Evolutionary conservation across 2,888 invertebrate genomes (phyloP).

Genomic region (Galerucella calmariensis): DNA sequence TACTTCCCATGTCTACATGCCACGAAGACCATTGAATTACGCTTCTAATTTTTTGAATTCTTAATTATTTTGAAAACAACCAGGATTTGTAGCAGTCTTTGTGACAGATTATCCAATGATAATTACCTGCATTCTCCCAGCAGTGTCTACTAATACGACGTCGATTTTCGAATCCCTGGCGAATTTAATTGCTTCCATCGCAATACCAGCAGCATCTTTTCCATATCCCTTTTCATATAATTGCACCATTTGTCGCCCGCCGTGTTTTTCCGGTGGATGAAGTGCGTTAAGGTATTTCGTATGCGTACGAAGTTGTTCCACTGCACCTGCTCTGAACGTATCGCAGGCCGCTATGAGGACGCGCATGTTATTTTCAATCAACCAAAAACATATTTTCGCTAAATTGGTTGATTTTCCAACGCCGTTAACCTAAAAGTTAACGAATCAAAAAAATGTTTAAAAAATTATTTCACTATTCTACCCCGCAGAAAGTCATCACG

Average conservation of each 20-base stretch:
- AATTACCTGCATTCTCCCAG: constrained; percentile 93
- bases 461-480: constrained; percentile 52
- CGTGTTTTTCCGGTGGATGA: constrained; percentile 83
- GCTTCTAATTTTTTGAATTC: too few species aligned
- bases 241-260: constrained; percentile 84
- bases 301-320: constrained; percentile 97
- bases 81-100: too few species aligned
- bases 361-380: constrained; percentile 95
- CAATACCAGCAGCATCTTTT: constrained; percentile 99
- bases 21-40: too few species aligned
- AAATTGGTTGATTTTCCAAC: constrained; percentile 99
- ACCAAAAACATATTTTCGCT: constrained; percentile 99
- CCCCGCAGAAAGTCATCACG: constrained; percentile 97
- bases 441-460: constrained; percentile 7
- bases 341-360: constrained; percentile 99
- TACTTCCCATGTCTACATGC: too few species aligned
- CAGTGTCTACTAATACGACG: constrained; percentile 97
- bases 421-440: constrained; percentile 75
- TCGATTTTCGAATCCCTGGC: constrained; percentile 86
- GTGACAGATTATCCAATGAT: not conserved
- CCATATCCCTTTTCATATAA: constrained; percentile 95
- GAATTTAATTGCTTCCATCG: constrained; percentile 94
- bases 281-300: constrained; percentile 91
- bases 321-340: constrained; percentile 98
- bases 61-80: too few species aligned